Evolutionary conservation across 2,888 invertebrate species (phyloP).

Genomic region (Hydropsyche betteni): DNA sequence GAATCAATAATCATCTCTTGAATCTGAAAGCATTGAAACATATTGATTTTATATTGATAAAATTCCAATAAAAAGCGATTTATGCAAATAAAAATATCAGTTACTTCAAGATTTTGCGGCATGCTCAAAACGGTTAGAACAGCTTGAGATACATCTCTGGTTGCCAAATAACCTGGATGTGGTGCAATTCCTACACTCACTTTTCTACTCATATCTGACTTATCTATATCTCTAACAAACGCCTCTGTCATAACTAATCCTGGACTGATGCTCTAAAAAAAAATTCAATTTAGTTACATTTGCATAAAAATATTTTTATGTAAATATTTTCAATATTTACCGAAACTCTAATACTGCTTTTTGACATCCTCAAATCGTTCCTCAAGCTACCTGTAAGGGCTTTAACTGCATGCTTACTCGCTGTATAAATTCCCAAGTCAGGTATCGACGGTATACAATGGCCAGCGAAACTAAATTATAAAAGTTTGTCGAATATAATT

Average conservation of each 20-base stretch:
- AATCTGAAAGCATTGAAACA: slow-evolving; percentile 27
- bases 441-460: slow-evolving; percentile 54
- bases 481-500: slow-evolving; percentile 4
- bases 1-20: slow-evolving; percentile 5
- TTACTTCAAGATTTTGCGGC: slow-evolving; percentile 55
- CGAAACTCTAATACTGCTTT: slow-evolving; percentile 56
- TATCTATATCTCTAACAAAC: slow-evolving; percentile 48
- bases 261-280: slow-evolving; percentile 55
- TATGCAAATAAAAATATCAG: slow-evolving; percentile 51
- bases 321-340: slow-evolving; percentile 53
- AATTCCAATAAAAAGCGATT: background rate
- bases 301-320: slow-evolving; percentile 30
- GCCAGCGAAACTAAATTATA: slow-evolving; percentile 55
- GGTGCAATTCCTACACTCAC: background rate
- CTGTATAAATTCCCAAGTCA: slow-evolving; percentile 56
- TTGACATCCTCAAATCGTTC: slow-evolving; percentile 55
- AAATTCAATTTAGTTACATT: slow-evolving; percentile 33
- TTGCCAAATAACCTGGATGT: slow-evolving; percentile 53
- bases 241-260: slow-evolving; percentile 52
- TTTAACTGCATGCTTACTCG: slow-evolving; percentile 57
- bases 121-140: slow-evolving; percentile 57
- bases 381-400: slow-evolving; percentile 57
- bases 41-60: background rate
- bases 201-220: background rate
- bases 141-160: slow-evolving; percentile 59